Percentiles rank a stretch among this genome's conserved stretches.
Conservation (phyloP, 1,140 invertebrate genomes). For the Centruroides vittatus region DNA sequence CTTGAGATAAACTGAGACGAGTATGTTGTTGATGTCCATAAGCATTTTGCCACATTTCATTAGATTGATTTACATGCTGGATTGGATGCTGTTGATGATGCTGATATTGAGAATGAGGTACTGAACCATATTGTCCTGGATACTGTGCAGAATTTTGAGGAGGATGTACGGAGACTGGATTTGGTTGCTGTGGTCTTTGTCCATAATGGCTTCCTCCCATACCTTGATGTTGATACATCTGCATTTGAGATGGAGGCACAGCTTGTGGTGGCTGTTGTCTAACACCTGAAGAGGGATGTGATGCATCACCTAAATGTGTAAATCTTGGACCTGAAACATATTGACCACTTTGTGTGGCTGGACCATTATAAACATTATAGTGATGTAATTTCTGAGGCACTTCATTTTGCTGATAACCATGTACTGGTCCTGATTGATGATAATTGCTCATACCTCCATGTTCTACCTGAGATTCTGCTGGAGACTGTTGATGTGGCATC, state of each 20-base stretch:
- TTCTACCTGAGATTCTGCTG: slow-evolving; percentile 4
- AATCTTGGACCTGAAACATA: slow-evolving; percentile 14
- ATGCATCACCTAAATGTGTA: slow-evolving; percentile 12
- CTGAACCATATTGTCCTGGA: slow-evolving; percentile 12
- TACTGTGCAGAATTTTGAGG: slow-evolving; percentile 11
- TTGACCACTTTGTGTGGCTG: slow-evolving; percentile 10
- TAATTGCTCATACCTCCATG: slow-evolving; percentile 11
- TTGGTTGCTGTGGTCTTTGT: slow-evolving; percentile 5
- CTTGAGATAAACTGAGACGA: slow-evolving; percentile 7
- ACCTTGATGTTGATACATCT: slow-evolving; percentile 8
- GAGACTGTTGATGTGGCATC: slow-evolving; percentile 9
- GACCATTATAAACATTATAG: slow-evolving; percentile 12
- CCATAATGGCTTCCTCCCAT: slow-evolving; percentile 9
- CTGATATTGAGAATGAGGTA: slow-evolving; percentile 7
- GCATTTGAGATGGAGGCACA: slow-evolving; percentile 9
- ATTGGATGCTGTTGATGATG: slow-evolving; percentile 9
- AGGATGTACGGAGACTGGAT: slow-evolving; percentile 7
- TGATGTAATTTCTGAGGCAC: slow-evolving; percentile 17
- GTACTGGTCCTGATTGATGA: slow-evolving; percentile 13
- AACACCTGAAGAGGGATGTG: slow-evolving; percentile 8
- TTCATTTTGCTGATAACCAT: slow-evolving; percentile 15
- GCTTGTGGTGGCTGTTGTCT: slow-evolving; percentile 8
- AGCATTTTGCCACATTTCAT: slow-evolving; percentile 13
- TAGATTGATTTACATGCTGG: slow-evolving; percentile 9
- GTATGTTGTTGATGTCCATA: slow-evolving; percentile 12